Evolutionary conservation across 2,113 vertebrate genomes (phyloP).

Genomic region (Strix uralensis): DNA sequence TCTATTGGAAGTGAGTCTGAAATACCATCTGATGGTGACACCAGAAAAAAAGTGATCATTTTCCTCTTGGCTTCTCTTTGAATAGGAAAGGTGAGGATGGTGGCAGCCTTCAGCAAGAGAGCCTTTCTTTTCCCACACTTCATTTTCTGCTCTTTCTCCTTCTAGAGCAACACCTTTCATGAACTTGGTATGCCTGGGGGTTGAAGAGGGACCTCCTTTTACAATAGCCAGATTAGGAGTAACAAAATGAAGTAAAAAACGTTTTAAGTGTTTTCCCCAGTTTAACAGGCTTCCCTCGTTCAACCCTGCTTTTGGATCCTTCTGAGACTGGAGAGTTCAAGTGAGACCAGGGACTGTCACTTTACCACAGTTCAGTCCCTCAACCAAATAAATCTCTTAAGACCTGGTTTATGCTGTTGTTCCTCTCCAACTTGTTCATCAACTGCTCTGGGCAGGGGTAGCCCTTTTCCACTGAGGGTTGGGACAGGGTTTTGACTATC

Average conservation of each 20-base stretch:
- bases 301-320: background rate
- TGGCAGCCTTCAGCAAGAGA: background rate
- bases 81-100: background rate
- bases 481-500: background rate
- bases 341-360: background rate
- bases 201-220: background rate
- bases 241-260: background rate
- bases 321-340: background rate
- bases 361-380: background rate
- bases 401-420: background rate
- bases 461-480: background rate
- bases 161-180: background rate
- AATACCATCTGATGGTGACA: background rate
- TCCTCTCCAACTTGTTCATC: background rate
- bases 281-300: background rate
- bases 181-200: background rate
- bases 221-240: background rate
- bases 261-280: background rate
- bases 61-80: background rate
- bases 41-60: background rate
- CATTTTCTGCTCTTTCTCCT: background rate
- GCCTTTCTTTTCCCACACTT: background rate
- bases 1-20: background rate
- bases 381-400: background rate
- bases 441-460: background rate